These are phyloP conservation scores for Phasianus colchicus DNA, from an alignment of 2,113 vertebrate species.

Conservation along the genomic window DNA sequence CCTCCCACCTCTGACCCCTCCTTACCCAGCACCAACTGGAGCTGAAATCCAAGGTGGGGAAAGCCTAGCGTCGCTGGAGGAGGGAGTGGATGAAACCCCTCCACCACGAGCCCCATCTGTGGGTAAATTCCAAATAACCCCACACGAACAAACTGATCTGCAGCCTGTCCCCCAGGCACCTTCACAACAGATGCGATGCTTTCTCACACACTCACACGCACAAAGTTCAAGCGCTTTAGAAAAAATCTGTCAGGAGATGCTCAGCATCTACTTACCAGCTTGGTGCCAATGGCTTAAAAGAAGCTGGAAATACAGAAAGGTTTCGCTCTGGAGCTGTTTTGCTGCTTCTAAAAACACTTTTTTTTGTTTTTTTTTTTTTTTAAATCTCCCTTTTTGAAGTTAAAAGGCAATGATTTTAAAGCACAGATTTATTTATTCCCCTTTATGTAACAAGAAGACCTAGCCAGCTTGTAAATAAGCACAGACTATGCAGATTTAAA, in stretches of 20 bases:
- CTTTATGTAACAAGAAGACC: slow-evolving; percentile 14
- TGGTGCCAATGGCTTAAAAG: neutral
- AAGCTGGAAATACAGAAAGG: slow-evolving; percentile 18
- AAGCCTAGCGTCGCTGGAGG: neutral
- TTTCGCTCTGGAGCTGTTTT: slow-evolving; percentile 29
- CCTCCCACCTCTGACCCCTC: neutral
- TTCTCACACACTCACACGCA: neutral
- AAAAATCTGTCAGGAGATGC: slow-evolving; percentile 25
- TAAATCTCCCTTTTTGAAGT: slow-evolving; percentile 44
- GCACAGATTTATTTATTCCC: slow-evolving; percentile 61
- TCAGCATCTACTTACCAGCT: slow-evolving; percentile 28
- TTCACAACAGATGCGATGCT: slow-evolving; percentile 9
- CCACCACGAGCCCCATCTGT: neutral
- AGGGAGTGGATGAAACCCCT: neutral
- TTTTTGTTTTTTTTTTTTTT: neutral
- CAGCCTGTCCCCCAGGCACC: slow-evolving; percentile 23
- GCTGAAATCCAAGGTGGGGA: neutral
- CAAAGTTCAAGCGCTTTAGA: neutral
- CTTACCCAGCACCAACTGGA: neutral
- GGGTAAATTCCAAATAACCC: slow-evolving; percentile 35
- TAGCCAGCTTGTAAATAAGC: slow-evolving; percentile 73
- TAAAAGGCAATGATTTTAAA: slow-evolving; percentile 65
- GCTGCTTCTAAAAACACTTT: neutral
- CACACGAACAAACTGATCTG: slow-evolving; percentile 15
- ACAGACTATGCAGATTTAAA: slow-evolving; percentile 56